Evolutionary conservation across 2,797 vertebrate species (phyloP), one percentile per base, ranked within the genome.

Genomic region (Microchirus variegatus): DNA sequence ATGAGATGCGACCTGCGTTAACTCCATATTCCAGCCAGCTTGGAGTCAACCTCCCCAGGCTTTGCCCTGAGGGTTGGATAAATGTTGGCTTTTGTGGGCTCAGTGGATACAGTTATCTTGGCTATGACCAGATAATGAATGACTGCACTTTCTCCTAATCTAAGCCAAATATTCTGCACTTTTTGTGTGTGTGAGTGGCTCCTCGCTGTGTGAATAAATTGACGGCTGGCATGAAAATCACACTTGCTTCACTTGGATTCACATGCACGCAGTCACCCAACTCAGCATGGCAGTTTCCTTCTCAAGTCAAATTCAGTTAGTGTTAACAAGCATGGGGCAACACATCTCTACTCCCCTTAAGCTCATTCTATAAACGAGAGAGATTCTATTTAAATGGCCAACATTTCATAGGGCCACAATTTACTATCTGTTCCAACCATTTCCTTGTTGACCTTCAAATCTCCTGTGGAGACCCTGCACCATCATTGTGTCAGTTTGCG

Each of bases 361-460:
- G 59, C 78, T 74, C 63, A 35, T 57, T 73, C 70, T 38, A 18
- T 71, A 68, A 40, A 52, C 51, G 69, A 43, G 60, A n/a, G 18
- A 70, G 56, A 59, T 81, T 78, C 58, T 9, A 18, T 75, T 61
- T 82, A 80, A 87, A 81, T 71, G 40, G 47, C 42, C 43, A 9
- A 44, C 35, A 63, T 84, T 82, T 71, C 57, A 73, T 58, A 48
- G 5, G 54, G 49, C 68, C 2, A 0, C 54, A 48, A 59, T 76
- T 73, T 68, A 49, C 58, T 78, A 70, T 86, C 76, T 60, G 62
- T 81, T 81, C 78, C 81, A 82, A 67, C 66, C 80, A 78, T 80
- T 86, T 84, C 80, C 80, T 75, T 77, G 77, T 80, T 90, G 86
- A 89, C 89, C 87, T 90, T 89, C 78, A 87, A 71, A 81, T 83